These are phyloP conservation scores for Thripadectes ignobilis DNA, from an alignment of 2,797 vertebrate species.

Conservation along the genomic window DNA sequence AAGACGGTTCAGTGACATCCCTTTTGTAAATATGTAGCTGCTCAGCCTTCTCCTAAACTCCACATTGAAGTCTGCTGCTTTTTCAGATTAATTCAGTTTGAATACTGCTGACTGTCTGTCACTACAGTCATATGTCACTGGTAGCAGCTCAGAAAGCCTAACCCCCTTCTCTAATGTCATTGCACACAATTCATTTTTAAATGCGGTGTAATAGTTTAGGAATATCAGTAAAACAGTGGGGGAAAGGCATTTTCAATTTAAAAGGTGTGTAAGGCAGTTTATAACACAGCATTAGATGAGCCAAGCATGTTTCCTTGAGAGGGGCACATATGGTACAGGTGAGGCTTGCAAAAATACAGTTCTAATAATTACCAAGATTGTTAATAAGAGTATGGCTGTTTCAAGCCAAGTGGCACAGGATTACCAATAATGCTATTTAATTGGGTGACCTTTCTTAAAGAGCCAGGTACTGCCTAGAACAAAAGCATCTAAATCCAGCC, in stretches of 20 bases:
- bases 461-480: neutral
- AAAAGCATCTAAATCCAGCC: neutral
- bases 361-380: neutral
- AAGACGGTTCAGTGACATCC: conserved; percentile 78
- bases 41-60: conserved; percentile 72
- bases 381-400: neutral
- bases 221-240: conserved; percentile 58
- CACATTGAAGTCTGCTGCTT: conserved; percentile 77
- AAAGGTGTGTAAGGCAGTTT: conserved; percentile 58
- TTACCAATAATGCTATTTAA: neutral
- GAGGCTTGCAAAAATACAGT: neutral
- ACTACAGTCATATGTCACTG: conserved; percentile 76
- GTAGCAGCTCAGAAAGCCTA: conserved; percentile 77
- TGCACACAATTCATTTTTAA: conserved; percentile 76
- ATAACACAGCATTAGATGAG: conserved; percentile 11
- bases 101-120: conserved; percentile 78
- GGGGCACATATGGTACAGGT: neutral
- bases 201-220: conserved; percentile 65
- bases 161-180: conserved; percentile 75
- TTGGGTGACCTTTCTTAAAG: neutral
- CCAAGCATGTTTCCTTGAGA: neutral
- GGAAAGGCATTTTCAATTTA: conserved; percentile 53
- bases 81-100: conserved; percentile 81
- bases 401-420: neutral
- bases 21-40: conserved; percentile 80